Evolutionary conservation across 92 coral and sea anemone species (phyloP).

Genomic region (Heteractis magnifica): DNA sequence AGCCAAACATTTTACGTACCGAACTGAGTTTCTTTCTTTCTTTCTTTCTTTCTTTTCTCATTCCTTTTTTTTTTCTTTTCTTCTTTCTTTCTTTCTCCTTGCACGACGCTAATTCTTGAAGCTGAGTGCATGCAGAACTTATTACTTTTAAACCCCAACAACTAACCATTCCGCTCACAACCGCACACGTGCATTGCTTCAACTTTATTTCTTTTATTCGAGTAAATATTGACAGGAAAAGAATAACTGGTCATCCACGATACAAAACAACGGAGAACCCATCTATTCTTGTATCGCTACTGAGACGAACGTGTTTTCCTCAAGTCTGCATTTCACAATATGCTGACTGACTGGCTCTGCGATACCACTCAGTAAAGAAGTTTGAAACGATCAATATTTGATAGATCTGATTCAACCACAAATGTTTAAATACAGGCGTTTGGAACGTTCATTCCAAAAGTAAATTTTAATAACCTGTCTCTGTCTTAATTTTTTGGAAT

Average conservation of each 20-base stretch:
- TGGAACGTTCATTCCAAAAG: neutral
- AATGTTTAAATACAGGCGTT: neutral
- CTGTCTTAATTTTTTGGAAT: neutral
- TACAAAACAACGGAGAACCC: constrained; percentile 59
- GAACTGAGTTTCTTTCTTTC: too few species aligned
- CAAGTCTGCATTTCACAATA: neutral
- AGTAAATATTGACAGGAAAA: constrained; percentile 47
- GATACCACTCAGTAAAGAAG: neutral
- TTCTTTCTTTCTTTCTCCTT: too few species aligned
- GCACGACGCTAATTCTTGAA: too few species aligned
- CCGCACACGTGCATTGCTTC: too few species aligned
- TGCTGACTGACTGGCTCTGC: neutral
- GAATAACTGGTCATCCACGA: constrained; percentile 60
- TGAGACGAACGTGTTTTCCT: neutral
- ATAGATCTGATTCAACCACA: neutral
- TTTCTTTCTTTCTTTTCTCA: too few species aligned
- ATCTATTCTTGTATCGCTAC: constrained; percentile 40
- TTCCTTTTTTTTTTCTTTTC: too few species aligned
- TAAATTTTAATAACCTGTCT: neutral
- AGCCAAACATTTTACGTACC: too few species aligned
- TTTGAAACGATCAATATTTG: neutral
- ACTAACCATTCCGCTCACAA: too few species aligned
- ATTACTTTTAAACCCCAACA: too few species aligned
- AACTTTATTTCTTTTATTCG: neutral
- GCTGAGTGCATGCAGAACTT: too few species aligned